Evolutionary conservation across 2,888 invertebrate genomes (phyloP), one percentile per base, ranked within the genome.

Genomic region (Cinara cedri): DNA sequence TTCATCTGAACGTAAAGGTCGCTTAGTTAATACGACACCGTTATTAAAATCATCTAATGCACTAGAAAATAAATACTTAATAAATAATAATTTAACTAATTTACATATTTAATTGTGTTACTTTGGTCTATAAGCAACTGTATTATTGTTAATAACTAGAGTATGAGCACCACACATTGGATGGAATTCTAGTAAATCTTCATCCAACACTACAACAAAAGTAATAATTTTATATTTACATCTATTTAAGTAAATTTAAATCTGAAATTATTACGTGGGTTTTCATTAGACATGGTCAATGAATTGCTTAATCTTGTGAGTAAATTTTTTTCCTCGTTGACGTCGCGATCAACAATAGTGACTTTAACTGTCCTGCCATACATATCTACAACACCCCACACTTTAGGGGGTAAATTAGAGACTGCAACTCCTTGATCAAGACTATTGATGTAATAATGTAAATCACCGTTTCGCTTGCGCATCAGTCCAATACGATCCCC

Each of bases 311-410:
- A 88, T 71, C 91, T 86, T 0, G 91, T 91, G 72, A 91, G 90
- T 83, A 94, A 85, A 87, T 93, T 91, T 86, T 93, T 89, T 85
- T 90, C 90, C 86, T 94, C 90, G 82, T 93, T 87, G 84, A 92
- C 92, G 84, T 93, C 93, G 1, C 93, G 88, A 86, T 95, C 95
- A 0, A 95, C 92, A 82, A 95, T 94, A 0, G 95, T 92, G 3
- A 95, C 91, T 87, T 93, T 93, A 24, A 95, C 95, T 26, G 95
- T 95, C 94, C 96, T 95, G 42, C 96, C 97, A 84, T 97, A 97
- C 2, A 97, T 88, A 87, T 97, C 97, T 54, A 97, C 93, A 44
- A 97, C 97, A 8, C 96, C 97, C 96, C 96, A 97, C 3, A 96
- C 91, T 62, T 91, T 90, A 46, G 89, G 87, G 0, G 94, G 92